These are phyloP conservation scores for Natator depressus DNA, from an alignment of 2,113 vertebrate species.

Conservation along the genomic window DNA sequence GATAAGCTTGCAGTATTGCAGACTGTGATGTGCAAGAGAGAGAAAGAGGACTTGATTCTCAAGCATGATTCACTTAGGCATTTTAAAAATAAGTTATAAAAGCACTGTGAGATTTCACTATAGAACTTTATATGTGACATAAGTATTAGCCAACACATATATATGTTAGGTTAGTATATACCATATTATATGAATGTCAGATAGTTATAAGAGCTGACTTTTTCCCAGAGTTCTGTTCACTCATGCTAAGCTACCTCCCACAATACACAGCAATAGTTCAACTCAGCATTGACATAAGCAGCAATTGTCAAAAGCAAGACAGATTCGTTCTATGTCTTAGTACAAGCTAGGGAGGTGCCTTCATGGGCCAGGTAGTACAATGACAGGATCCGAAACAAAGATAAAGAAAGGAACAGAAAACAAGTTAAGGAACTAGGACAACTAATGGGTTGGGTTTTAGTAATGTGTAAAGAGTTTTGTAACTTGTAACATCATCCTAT, in stretches of 20 bases:
- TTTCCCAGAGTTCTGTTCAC: not conserved
- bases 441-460: too few species aligned
- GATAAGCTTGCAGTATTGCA: not conserved
- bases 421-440: too few species aligned
- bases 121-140: not conserved
- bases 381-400: too few species aligned
- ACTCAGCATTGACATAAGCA: not conserved
- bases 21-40: not conserved
- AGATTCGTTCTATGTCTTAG: not conserved
- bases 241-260: not conserved
- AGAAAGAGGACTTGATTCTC: not conserved
- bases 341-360: not conserved
- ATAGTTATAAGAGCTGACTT: not conserved
- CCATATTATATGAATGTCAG: not conserved
- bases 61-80: not conserved
- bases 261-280: not conserved
- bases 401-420: too few species aligned
- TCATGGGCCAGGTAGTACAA: not conserved
- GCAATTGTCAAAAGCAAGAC: not conserved
- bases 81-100: not conserved
- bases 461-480: too few species aligned
- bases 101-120: not conserved
- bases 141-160: not conserved
- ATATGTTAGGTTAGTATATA: not conserved
- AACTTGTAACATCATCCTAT: too few species aligned